Base-by-base conservation (phyloP, 2,113 vertebrate genomes). In the Tretioscincus oriximinensis region DNA sequence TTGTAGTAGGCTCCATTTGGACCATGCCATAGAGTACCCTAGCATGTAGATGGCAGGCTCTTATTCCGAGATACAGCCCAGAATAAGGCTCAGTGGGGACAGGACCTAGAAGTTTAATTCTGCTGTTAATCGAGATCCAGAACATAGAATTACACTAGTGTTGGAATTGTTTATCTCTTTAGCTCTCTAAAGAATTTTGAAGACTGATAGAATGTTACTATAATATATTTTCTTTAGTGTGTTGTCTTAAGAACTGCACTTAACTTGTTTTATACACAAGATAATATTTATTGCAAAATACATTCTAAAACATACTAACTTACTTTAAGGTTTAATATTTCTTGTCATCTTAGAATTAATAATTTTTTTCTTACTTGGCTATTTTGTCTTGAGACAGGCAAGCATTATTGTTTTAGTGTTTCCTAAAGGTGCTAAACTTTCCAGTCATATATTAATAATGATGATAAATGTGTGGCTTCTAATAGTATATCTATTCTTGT, bases 401-500 rank as follows among this genome's bases (percentile, higher is more conserved):
- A 20, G 6, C 22, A 18, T 22, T 6, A 41, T 61, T 74, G 7
- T n/a, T 63, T 31, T 75, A 45, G 28, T 12, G 8, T 71, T 69
- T 45, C 1, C 87, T 86, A n/a, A 26, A 69, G 77, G 90, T 89
- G 67, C 83, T 86, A 87, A 87, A 80, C 70, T 12, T 74, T 78
- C 95, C 94, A 91, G 94, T 96, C 95, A 92, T 95, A 90, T 95
- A 94, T 95, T 95, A 92, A 93, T 94, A 92, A 60, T 81, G 81
- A 60, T 75, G 61, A 83, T 84, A 65, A 88, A 84, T 92, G 85
- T 89, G 84, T 90, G 87, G 88, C 93, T 93, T 94, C 90, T 92
- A 84, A 90, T 87, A 86, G 84, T 92, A 85, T 88, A 35, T 77
- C 64, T 87, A 41, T 84, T 73, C 73, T 81, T 84, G n/a, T 89